phyloP scores from a whole-genome alignment of 2,797 vertebrate species.

The Rhodeus uyekii region DNA sequence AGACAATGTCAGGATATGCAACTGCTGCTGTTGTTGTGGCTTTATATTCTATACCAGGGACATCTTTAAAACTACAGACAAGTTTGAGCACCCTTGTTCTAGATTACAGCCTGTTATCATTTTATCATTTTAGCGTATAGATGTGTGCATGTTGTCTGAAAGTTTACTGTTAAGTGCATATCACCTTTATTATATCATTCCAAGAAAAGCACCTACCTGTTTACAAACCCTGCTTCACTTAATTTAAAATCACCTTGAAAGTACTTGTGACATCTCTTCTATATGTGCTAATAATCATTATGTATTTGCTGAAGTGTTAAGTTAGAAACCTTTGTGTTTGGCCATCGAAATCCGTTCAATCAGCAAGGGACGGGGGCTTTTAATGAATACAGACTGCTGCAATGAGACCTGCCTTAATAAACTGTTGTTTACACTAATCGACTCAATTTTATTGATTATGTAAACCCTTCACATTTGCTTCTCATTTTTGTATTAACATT shows the following conservation, averaged over 20 bases:
- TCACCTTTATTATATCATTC: constrained; percentile 17
- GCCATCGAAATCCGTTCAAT: constrained; percentile 31
- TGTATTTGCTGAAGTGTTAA: constrained; percentile 19
- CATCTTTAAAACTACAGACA: background rate
- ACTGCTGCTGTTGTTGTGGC: constrained; percentile 43
- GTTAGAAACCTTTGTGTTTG: constrained; percentile 13
- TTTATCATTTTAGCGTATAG: constrained; percentile 12
- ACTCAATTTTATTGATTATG: constrained; percentile 20
- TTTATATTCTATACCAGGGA: constrained; percentile 12
- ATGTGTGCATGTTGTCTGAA: constrained; percentile 16
- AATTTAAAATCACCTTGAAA: constrained; percentile 24
- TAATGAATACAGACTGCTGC: constrained; percentile 59
- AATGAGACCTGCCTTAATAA: constrained; percentile 65
- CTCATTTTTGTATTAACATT: constrained; percentile 28
- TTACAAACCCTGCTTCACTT: constrained; percentile 42
- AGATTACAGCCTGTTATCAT: background rate
- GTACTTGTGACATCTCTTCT: background rate
- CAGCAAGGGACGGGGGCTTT: constrained; percentile 16
- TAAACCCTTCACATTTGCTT: constrained; percentile 36
- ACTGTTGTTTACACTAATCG: constrained; percentile 61
- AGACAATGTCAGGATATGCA: constrained; percentile 20
- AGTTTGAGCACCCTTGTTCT: background rate
- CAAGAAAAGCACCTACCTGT: constrained; percentile 27
- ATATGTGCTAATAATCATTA: constrained; percentile 10
- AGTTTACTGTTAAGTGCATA: constrained; percentile 42